These are phyloP conservation scores for Coenonympha arcania DNA, from an alignment of 2,888 invertebrate species.

Conservation along the genomic window DNA sequence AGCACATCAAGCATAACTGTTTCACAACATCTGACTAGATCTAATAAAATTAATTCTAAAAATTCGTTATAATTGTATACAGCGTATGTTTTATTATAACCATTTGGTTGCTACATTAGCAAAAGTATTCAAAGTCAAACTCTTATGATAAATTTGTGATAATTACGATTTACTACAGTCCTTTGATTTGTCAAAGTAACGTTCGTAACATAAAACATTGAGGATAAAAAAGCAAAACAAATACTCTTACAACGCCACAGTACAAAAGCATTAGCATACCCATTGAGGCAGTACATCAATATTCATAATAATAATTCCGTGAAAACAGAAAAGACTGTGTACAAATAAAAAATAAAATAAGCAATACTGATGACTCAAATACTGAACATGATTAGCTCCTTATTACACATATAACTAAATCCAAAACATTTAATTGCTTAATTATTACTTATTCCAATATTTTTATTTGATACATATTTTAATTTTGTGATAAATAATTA, in stretches of 20 bases:
- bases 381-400: slow-evolving; percentile 31
- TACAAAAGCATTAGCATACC: slow-evolving; percentile 69
- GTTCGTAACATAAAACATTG: slow-evolving; percentile 54
- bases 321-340: slow-evolving; percentile 38
- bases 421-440: slow-evolving; percentile 15
- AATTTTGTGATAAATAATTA: slow-evolving; percentile 1
- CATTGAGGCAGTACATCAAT: slow-evolving; percentile 57
- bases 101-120: slow-evolving; percentile 48
- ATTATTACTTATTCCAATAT: slow-evolving; percentile 3
- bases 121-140: slow-evolving; percentile 71
- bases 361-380: slow-evolving; percentile 44
- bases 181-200: slow-evolving; percentile 44
- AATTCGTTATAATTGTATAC: slow-evolving; percentile 32
- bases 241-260: slow-evolving; percentile 62
- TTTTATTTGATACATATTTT: slow-evolving; percentile 8
- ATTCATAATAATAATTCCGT: slow-evolving; percentile 39
- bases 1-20: slow-evolving; percentile 29
- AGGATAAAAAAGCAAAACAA: slow-evolving; percentile 58
- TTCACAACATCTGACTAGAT: slow-evolving; percentile 35
- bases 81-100: slow-evolving; percentile 44
- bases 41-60: slow-evolving; percentile 47
- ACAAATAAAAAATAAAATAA: slow-evolving; percentile 40
- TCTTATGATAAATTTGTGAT: slow-evolving; percentile 66
- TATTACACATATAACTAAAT: slow-evolving; percentile 31
- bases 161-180: slow-evolving; percentile 56